Evolutionary conservation across 1,140 invertebrate genomes (phyloP).

Genomic region (Daktulosphaira vitifoliae): DNA sequence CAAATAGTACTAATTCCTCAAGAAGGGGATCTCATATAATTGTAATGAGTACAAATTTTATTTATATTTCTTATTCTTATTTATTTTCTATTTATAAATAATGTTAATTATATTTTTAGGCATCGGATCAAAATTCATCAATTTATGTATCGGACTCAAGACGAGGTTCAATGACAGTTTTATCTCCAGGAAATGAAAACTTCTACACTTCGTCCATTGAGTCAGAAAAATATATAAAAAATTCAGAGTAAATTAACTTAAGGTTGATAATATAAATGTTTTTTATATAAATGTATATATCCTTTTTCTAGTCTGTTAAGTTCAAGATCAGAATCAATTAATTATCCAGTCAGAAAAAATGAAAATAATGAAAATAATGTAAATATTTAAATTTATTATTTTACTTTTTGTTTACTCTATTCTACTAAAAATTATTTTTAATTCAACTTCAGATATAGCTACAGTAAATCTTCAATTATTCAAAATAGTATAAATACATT

Average conservation of each 20-base stretch:
- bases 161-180: conserved; percentile 23
- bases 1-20: conserved; percentile 39
- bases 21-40: conserved; percentile 37
- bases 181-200: conserved; percentile 19
- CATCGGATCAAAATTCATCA: conserved; percentile 14
- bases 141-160: conserved; percentile 21
- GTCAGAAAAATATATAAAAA: conserved; percentile 4
- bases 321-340: conserved; percentile 5
- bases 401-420: neutral
- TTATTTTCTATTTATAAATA: neutral
- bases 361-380: neutral
- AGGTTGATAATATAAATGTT: neutral
- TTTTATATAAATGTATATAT: neutral
- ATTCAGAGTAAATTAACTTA: conserved; percentile 17
- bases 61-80: neutral
- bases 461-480: no score
- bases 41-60: conserved; percentile 15
- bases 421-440: no score
- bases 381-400: neutral
- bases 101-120: conserved; percentile 4
- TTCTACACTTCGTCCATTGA: neutral
- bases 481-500: no score
- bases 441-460: no score
- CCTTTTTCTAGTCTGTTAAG: neutral
- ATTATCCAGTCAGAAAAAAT: conserved; percentile 5